phyloP scores from a whole-genome alignment of 2,113 vertebrate species.

The Mustelus asterias region DNA sequence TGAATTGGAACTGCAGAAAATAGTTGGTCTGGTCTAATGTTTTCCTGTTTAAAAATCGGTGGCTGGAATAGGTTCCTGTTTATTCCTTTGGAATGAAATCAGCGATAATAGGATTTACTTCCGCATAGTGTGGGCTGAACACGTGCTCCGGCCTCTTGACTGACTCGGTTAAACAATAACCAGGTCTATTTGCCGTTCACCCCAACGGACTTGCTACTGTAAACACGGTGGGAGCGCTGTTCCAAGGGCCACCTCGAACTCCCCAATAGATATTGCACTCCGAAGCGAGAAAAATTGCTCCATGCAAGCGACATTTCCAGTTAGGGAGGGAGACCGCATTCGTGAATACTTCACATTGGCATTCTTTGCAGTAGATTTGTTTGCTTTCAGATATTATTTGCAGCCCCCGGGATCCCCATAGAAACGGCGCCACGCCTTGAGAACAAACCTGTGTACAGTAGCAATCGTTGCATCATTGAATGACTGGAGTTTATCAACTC shows the following conservation, averaged over 20 bases:
- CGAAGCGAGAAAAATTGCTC: not conserved
- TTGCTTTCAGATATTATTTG: constrained; percentile 45
- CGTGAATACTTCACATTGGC: not conserved
- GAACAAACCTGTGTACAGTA: constrained; percentile 38
- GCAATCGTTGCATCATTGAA: not conserved
- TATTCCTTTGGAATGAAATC: not conserved
- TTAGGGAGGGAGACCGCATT: not conserved
- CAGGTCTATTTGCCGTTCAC: not conserved
- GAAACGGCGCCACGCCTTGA: constrained; percentile 50
- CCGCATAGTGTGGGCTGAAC: not conserved
- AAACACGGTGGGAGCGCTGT: not conserved
- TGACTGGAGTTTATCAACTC: not conserved
- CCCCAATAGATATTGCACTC: not conserved
- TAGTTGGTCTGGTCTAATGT: not conserved
- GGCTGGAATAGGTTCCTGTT: not conserved
- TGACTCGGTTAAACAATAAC: constrained; percentile 33
- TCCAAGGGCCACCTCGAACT: not conserved
- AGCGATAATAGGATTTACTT: not conserved
- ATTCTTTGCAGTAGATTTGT: constrained; percentile 39
- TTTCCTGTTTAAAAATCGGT: too few species aligned
- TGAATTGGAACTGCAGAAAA: not conserved
- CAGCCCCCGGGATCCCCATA: constrained; percentile 44
- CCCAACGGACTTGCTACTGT: not conserved
- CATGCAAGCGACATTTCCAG: not conserved
- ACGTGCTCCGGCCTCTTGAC: not conserved